Base-by-base conservation (phyloP, 2,888 invertebrate species). In the Sminthurinus aureus region DNA sequence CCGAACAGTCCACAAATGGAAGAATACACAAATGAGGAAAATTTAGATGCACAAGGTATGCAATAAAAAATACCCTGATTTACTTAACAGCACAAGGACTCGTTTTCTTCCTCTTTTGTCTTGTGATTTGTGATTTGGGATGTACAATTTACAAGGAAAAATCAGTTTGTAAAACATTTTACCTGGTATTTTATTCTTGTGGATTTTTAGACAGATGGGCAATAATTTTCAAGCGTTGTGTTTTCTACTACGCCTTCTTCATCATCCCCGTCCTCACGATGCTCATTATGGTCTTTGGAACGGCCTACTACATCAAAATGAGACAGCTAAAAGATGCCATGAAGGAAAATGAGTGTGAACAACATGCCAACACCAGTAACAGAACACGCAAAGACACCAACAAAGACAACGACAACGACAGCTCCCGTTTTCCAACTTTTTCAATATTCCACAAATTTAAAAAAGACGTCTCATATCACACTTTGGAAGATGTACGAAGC, bases 221-320 rank as follows among this genome's bases (percentile, higher is more conserved):
- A 12, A 20, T 73, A 12, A 73, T 24, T 24, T 73, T 74, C 11
- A 74, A 67, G 50, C 74, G 51, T 22, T 79, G 50, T 50, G 4
- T 79, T 0, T 79, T 67, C 69, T 79, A 79, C 79, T 79, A 79
- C 20, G 18, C 67, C 18, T 69, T 79, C 13, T 79, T 79, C 20
- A 15, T 66, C 8, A 69, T 79, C 11, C 67, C 79, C 6, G 2
- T 67, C 4, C 13, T 20, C 9, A 13, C 69, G 26, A 79, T 79
- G 9, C 69, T 79, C 12, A 66, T 69, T 38, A 69, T 69, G 38
- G 38, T 79, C 18, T 67, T 69, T 69, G 69, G 67, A 26, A 64
- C 67, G 12, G 67, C n/a, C 0, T 79, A 20, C 67, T 9, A 69
- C 15, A 11, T 78, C 18, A 64, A 26, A 79, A 20, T 24, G 15